phyloP scores from a whole-genome alignment of 2,888 invertebrate species.

The Protonemura montana region DNA sequence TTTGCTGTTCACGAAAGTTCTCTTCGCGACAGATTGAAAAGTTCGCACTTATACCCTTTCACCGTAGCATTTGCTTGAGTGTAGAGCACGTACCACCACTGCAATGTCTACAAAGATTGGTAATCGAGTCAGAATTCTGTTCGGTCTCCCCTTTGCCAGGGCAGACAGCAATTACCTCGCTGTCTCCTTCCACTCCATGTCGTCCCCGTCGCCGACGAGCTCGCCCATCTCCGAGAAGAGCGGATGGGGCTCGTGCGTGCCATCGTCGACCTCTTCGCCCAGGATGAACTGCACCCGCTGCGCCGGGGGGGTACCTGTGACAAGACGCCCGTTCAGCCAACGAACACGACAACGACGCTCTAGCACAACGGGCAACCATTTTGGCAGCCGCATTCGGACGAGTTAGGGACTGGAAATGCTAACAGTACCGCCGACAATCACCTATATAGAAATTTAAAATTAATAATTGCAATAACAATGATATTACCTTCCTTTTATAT shows the following conservation, averaged over 20 bases:
- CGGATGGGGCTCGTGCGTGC: slow-evolving; percentile 84
- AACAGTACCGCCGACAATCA: background rate
- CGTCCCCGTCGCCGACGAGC: slow-evolving; percentile 81
- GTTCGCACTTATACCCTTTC: background rate
- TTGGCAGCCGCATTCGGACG: background rate
- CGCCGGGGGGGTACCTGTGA: slow-evolving; percentile 89
- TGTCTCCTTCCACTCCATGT: slow-evolving; percentile 98
- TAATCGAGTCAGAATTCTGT: background rate
- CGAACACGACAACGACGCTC: slow-evolving; percentile 40
- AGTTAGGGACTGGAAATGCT: background rate
- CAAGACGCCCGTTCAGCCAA: background rate
- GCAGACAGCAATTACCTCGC: slow-evolving; percentile 67
- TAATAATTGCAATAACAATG: background rate
- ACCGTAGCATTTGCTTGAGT: background rate
- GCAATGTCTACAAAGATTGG: background rate
- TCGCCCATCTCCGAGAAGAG: slow-evolving; percentile 99
- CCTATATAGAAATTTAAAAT: slow-evolving; percentile 10
- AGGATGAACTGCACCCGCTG: slow-evolving; percentile 97
- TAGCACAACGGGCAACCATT: background rate
- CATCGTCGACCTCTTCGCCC: slow-evolving; percentile 90
- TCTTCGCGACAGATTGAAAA: background rate
- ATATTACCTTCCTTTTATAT: background rate
- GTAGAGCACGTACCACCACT: background rate
- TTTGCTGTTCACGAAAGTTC: background rate
- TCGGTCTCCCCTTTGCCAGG: background rate